Evolutionary conservation across 2,888 invertebrate genomes (phyloP), one percentile per base, ranked within the genome.

Genomic region (Pasiphila rectangulata): DNA sequence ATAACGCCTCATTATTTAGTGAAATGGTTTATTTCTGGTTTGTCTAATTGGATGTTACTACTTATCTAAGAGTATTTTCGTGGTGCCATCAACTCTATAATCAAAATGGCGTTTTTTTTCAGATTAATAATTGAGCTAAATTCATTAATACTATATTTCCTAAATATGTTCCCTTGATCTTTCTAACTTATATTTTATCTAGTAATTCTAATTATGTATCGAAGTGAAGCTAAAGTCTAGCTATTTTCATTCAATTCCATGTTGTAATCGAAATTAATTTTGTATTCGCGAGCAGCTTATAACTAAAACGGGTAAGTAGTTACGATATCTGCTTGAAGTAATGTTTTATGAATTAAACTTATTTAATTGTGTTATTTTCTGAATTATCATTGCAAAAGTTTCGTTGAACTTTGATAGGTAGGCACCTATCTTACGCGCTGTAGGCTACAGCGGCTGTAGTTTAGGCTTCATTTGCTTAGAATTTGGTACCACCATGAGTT

Each of bases 141-240:
- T 45, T 17, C 40, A 36, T 45, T 36, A 27, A 24, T 19, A 32
- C 43, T 56, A 53, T 17, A 24, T 41, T 43, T 20, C 19, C 43
- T 51, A 48, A 47, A 43, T 51, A 40, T 56, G 56, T 53, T 56
- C 57, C 53, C 56, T 51, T 52, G 45, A 35, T 23, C 51, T 43
- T 36, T 17, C 41, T 47, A 46, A 30, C 23, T 21, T 20, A 27
- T 43, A 46, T 43, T 10, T 24, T 44, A 41, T 35, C 49, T 49
- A 49, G 25, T 41, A 21, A 27, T 30, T 23, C 35, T 49, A 49
- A 39, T 35, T 54, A 48, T 35, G n/a, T n/a, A n/a, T 21, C 23
- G 45, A 42, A 48, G 42, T 49, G 29, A 45, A 32, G 44, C 30
- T 45, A 43, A 29, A 45, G 40, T 51, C 13, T 32, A 17, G 37